Base-by-base conservation (phyloP, 2,113 vertebrate genomes). In the Theropithecus gelada region DNA sequence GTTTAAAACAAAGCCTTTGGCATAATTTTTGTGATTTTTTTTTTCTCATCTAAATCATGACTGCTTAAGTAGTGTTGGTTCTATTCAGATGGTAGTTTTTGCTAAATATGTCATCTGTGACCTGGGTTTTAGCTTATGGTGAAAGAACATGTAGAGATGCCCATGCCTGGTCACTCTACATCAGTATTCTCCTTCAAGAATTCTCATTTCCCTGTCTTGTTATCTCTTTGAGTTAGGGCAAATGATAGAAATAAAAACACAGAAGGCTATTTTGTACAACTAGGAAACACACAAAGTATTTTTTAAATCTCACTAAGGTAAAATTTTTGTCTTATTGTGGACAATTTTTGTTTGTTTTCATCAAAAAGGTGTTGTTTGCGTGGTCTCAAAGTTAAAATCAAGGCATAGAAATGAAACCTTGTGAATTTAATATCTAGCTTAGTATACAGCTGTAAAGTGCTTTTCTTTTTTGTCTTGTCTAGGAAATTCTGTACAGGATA, bases 351-450 rank as follows among this genome's bases (percentile, higher is more conserved):
- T 94, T 91, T 93, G 4, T 61, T 93, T 91, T 93, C 38, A 43
- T 89, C 38, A 89, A 92, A 79, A 35, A 96, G 30, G 6, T 85
- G 30, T 88, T 59, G 16, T 88, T 78, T 70, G 2, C 88, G 3
- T 97, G 75, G 2, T 90, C 35, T 96, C 52, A 59, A n/a, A 43
- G 30, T n/a, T 94, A 80, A 86, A 86, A 81, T 40, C 66, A 85
- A 95, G 57, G 38, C 23, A 35, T 0, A 43, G 16, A 16, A 96
- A 17, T 76, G 66, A 89, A 43, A 79, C 35, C n/a, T 83, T 78
- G 18, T 66, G 35, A 87, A 55, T 79, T 87, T 32, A 50, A 4
- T 86, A n/a, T 83, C 68, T 76, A 57, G 22, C 11, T 83, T 92
- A 72, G 32, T 75, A 0, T 38, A 3, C 64, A 93, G 66, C 3